These are phyloP conservation scores for Onychostoma macrolepis DNA, from an alignment of 2,113 vertebrate species.

Conservation along the genomic window DNA sequence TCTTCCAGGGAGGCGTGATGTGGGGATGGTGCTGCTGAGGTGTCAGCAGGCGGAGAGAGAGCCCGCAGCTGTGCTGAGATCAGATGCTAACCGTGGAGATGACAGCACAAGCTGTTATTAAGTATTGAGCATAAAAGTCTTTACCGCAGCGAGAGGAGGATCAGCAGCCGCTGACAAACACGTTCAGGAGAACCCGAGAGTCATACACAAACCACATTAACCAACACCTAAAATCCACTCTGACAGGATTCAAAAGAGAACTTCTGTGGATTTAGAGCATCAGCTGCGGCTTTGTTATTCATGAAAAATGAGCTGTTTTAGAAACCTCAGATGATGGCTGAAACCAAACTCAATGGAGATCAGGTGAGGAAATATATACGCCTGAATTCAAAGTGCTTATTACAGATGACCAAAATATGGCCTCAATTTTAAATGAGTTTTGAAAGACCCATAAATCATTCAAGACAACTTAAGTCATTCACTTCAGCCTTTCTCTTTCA, in stretches of 20 bases:
- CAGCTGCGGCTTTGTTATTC: constrained; percentile 10
- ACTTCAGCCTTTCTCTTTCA: not conserved
- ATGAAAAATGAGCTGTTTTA: constrained; percentile 14
- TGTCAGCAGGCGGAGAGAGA: constrained; percentile 3
- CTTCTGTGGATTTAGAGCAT: constrained; percentile 6
- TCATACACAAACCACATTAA: constrained; percentile 33
- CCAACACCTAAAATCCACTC: constrained; percentile 33
- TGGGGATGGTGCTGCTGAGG: not conserved
- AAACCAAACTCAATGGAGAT: not conserved
- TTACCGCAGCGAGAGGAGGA: constrained; percentile 29
- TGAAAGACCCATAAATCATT: not conserved
- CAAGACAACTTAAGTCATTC: not conserved
- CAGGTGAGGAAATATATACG: constrained; percentile 3
- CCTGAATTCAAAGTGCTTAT: constrained; percentile 25
- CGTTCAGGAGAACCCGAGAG: constrained; percentile 2
- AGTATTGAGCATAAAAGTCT: constrained; percentile 37
- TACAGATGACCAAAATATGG: constrained; percentile 28
- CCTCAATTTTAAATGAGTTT: constrained; percentile 26
- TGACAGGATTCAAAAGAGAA: constrained; percentile 30
- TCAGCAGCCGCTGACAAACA: constrained; percentile 37
- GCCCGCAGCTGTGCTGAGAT: constrained; percentile 35
- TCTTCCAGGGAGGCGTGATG: not conserved
- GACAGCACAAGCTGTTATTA: constrained; percentile 45
- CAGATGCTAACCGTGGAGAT: constrained; percentile 35
- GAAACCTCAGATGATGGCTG: not conserved